Conservation (phyloP, 2,113 vertebrate species). For the Corvus hawaiiensis region DNA sequence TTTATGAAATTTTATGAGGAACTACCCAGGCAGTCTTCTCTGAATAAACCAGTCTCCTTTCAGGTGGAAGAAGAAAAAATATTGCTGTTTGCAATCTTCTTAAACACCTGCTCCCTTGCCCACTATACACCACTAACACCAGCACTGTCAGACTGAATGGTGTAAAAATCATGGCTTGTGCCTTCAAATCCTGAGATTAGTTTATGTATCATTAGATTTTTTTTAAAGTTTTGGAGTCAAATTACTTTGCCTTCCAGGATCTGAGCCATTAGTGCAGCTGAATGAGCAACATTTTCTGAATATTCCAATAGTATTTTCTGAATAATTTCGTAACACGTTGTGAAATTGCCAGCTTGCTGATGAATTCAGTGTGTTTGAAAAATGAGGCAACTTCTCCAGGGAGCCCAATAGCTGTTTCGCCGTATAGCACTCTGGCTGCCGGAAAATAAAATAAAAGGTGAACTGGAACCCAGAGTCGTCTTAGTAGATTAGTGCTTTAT, state of each 20-base stretch:
- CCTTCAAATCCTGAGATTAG: not conserved
- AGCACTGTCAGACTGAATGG: not conserved
- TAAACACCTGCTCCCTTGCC: not conserved
- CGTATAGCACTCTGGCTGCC: not conserved
- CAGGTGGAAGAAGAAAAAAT: not conserved
- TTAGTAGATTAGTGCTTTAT: constrained; percentile 12
- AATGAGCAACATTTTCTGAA: constrained; percentile 15
- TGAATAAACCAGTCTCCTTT: not conserved
- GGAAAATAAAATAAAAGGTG: constrained; percentile 3
- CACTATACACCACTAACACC: not conserved
- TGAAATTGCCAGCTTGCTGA: not conserved
- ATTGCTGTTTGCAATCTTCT: not conserved
- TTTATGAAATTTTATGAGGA: not conserved
- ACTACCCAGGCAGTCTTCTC: not conserved
- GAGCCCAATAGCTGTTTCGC: not conserved
- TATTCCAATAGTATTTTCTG: constrained; percentile 11
- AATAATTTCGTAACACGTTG: not conserved
- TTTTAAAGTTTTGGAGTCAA: constrained; percentile 8
- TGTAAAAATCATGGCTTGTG: not conserved
- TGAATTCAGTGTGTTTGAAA: not conserved
- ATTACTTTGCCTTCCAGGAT: not conserved
- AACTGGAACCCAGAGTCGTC: not conserved
- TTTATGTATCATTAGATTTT: not conserved
- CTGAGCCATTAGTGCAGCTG: not conserved
- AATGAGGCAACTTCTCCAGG: not conserved